Conservation (phyloP, 2,113 vertebrate genomes). For the Ginglymostoma cirratum region DNA sequence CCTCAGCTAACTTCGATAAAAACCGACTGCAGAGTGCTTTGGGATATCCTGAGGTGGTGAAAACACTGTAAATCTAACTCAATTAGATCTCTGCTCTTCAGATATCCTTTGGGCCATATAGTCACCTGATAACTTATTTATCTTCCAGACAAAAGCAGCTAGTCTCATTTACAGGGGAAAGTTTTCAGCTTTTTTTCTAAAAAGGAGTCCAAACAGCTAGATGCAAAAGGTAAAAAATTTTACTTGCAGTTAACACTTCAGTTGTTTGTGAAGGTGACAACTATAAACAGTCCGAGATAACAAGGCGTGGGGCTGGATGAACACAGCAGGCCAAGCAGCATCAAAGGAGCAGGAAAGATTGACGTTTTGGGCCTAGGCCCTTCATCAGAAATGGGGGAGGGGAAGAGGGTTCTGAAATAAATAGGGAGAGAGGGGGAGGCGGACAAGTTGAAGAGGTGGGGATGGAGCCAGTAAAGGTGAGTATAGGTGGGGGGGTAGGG, state of each 20-base stretch:
- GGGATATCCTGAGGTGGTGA: not conserved
- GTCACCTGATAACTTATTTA: not conserved
- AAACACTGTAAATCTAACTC: not conserved
- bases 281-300: not conserved
- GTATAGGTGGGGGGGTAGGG: too few relatives aligned
- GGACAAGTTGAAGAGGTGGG: too few relatives aligned
- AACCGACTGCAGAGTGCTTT: not conserved
- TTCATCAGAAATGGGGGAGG: too few relatives aligned
- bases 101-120: not conserved
- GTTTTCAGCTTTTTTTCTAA: not conserved
- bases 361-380: too few relatives aligned
- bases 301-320: too few relatives aligned
- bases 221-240: not conserved
- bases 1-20: not conserved
- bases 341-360: too few relatives aligned
- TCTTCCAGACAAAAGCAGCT: not conserved
- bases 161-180: not conserved
- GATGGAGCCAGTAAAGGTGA: too few relatives aligned
- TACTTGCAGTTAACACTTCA: not conserved
- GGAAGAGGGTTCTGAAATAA: too few relatives aligned
- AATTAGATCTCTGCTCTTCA: too few relatives aligned
- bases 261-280: not conserved
- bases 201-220: not conserved
- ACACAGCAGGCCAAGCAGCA: too few relatives aligned
- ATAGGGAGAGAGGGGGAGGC: too few relatives aligned